Evolutionary conservation across 1,140 invertebrate genomes (phyloP), one percentile per base, ranked within the genome.

Genomic region (Lepidurus packardi): DNA sequence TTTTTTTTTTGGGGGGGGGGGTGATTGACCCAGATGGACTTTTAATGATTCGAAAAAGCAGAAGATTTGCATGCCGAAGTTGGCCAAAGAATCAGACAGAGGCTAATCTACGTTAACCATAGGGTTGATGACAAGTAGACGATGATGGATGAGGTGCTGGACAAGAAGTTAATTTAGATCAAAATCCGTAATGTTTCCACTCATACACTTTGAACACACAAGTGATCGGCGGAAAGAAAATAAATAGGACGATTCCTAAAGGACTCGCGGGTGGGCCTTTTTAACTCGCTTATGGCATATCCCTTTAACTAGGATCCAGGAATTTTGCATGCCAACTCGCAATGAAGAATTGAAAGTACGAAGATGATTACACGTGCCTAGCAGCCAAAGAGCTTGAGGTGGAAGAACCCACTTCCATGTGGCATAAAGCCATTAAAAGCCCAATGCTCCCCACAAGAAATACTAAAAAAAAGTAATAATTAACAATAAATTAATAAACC

Each of bases 141-240:
- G 53, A 65, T 65, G 53, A 65, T 65, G 13, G 21, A 65, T 65
- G 53, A 65, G 53, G 53, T 65, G 53, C 53, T 65, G 53, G 53
- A 65, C 53, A 65, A 65, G 53, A 65, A 65, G 53, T 65, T 65
- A 65, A 65, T 65, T 65, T 65, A 65, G 53, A 65, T 65, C 53
- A 65, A 34, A 65, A 65, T 65, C 53, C 21, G 6, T 21, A n/a
- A 1, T 65, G 53, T 65, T 65, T 65, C 53, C 53, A n/a, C 21
- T 21, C 16, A 65, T 34, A 34, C 34, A 34, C 34, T 34, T 34
- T 34, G 34, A 34, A 34, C 34, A 34, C 34, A 34, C 34, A 34
- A 34, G 34, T 34, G 34, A 34, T 34, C 34, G 3, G 34, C 34
- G 34, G 34, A 34, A 34, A 34, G 34, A 34, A 34, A 34, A 34